Evolutionary conservation across 2,113 vertebrate species (phyloP), one percentile per base, ranked within the genome.

Genomic region (Scophthalmus maximus): DNA sequence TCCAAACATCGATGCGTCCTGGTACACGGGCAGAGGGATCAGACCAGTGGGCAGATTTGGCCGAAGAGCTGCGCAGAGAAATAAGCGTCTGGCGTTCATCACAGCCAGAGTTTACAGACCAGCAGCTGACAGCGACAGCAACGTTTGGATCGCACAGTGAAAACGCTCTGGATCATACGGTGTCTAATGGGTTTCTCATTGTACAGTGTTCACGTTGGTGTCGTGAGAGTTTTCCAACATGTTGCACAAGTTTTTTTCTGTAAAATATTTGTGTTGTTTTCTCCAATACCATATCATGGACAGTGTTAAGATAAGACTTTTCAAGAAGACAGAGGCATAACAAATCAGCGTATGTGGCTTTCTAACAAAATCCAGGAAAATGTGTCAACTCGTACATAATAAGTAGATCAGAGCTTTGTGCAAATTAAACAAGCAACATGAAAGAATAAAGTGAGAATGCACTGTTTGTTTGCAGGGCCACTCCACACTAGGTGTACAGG

Each of bases 11-110:
- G 85, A 94, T 20, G 92, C 94, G 3, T 95, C 93, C 71, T 97
- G 95, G 95, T 96, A 96, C 68, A 89, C 83, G 0, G 90, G 91
- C 1, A 92, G 95, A 0, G 91, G 94, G 6, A 94, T 96, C 89
- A 86, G 95, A 71, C 95, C 95, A 0, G 92, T 96, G 73, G 95
- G 95, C 18, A 82, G 95, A 1, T 96, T 95, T 0, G 95, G 95
- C 3, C 66, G 93, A 29, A 85, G 90, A 9, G 84, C 68, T 8
- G 40, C 10, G 0, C 63, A 66, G 20, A 78, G 49, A 2, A 8
- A 0, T 25, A 64, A 47, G 0, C 68, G 38, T 0, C n/a, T 81
- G 6, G 18, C 58, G 25, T 60, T 51, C 0, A 68, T 81, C 61
- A 9, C 32, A 30, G n/a, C 1, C 34, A 3, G 0, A 47, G 79